Evolutionary conservation across 2,888 invertebrate genomes (phyloP), one percentile per base, ranked within the genome.

Genomic region (Thecophora atra): DNA sequence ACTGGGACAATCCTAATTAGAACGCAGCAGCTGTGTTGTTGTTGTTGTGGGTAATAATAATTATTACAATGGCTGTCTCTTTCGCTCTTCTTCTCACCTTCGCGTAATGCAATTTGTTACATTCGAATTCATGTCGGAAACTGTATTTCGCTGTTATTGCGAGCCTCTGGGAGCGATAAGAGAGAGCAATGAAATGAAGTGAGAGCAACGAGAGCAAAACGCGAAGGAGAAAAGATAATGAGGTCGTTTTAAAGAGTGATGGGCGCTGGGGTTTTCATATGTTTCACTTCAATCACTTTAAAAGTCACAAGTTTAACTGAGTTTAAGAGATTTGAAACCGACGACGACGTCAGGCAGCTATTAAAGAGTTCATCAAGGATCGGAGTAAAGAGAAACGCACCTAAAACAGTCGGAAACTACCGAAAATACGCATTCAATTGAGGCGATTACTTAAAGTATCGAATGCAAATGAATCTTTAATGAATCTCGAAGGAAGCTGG

Each of bases 231-330:
- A 37, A n/a, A 11, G 37, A 37, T 1, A 2, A 11, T 8, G 37
- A 2, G 11, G 3, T 37, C 37, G 1, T 8, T n/a, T n/a, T 21
- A 26, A n/a, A 42, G 28, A 51, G 54, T 21, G 52, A 19, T 21
- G 19, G 60, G 58, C 28, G 51, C 28, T 54, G 54, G 42, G 56
- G 15, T 47, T n/a, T 63, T 58, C 15, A 28, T 24, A 24, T 54
- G 65, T 56, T 70, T 70, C 52, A 52, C 47, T 66, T 56, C 72
- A 80, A 83, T 81, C 81, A 76, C 80, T 81, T 84, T 84, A 83
- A 79, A 83, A 79, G 80, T 81, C 83, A 82, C 82, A 82, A 83
- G 84, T 82, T 82, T 82, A 79, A 83, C 83, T 82, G 82, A 80
- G 79, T 78, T 77, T 82, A 83, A 84, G 83, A 83, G 83, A 77